Base-by-base conservation (phyloP, 2,797 vertebrate genomes). In the Lates japonicus region DNA sequence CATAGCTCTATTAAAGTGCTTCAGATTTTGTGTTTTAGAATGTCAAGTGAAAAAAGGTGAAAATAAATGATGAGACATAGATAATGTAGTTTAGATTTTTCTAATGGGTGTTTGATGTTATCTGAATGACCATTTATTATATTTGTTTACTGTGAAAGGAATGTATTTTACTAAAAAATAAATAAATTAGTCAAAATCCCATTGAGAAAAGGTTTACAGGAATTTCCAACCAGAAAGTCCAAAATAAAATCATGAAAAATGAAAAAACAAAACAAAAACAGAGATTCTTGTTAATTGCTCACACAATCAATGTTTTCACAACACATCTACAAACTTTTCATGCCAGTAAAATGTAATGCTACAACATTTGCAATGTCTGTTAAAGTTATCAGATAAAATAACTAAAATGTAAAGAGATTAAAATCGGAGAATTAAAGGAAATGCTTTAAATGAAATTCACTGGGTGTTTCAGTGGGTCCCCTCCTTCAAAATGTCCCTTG, bases 331-430 rank as follows among this genome's bases (percentile, higher is more conserved):
- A 84, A 68, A 78, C 81, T 83, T 76, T 66, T 81, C 78, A 77
- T 84, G 80, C 80, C 70, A 71, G 66, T 90, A 89, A 76, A 86
- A 92, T 94, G 91, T 88, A 89, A 85, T 96, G 95, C 95, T 96
- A 96, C 96, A 96, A 94, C 89, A 86, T 94, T 93, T 94, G 94
- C 94, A 93, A 89, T 88, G 80, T 92, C 81, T 86, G 82, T 91
- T 74, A 81, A 42, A 72, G 78, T 88, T 70, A 55, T 80, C 29
- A 74, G 69, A 68, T 72, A 81, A 90, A 75, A 81, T 58, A 17
- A 80, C 44, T 42, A 7, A 73, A 85, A 82, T 74, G 69, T 83
- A 80, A 88, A 84, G 78, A 77, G 73, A 85, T 81, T 80, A 54
- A 67, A 81, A 84, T 37, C 68, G 83, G 63, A 68, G 61, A 87